phyloP scores from a whole-genome alignment of 2,113 vertebrate genomes.

The Mola mola region DNA sequence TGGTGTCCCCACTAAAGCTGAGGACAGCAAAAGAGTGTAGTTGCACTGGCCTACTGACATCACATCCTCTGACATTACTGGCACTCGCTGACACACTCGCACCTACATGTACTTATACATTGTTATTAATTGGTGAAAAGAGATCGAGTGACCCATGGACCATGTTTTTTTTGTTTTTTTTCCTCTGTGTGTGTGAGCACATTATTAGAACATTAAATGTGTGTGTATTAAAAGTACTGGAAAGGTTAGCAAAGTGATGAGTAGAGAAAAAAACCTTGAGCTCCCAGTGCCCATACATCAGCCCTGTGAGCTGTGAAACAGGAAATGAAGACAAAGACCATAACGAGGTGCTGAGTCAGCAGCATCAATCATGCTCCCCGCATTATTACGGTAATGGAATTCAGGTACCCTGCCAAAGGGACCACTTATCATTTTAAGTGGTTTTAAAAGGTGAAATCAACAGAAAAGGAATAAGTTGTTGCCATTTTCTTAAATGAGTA shows the following conservation, averaged over 20 bases:
- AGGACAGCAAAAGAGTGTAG: conserved; percentile 11
- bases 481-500: neutral
- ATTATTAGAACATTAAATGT: conserved; percentile 35
- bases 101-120: conserved; percentile 31
- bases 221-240: conserved; percentile 43
- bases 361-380: conserved; percentile 70
- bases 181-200: neutral
- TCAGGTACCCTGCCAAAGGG: conserved; percentile 56
- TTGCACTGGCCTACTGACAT: conserved; percentile 28
- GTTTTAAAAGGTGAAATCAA: conserved; percentile 34
- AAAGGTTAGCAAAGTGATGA: conserved; percentile 78
- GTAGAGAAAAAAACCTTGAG: conserved; percentile 78
- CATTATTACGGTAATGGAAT: conserved; percentile 71
- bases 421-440: conserved; percentile 54
- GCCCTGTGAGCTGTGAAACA: conserved; percentile 72
- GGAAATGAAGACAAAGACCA: conserved; percentile 75
- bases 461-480: conserved; percentile 5
- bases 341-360: conserved; percentile 80
- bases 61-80: conserved; percentile 34
- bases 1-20: conserved; percentile 15
- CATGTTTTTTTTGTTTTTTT: conserved; percentile 22
- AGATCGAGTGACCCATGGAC: conserved; percentile 53
- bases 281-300: conserved; percentile 74
- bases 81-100: conserved; percentile 22
- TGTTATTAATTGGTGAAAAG: conserved; percentile 49